Conservation (phyloP, 2,113 vertebrate species). For the Pandion haliaetus region DNA sequence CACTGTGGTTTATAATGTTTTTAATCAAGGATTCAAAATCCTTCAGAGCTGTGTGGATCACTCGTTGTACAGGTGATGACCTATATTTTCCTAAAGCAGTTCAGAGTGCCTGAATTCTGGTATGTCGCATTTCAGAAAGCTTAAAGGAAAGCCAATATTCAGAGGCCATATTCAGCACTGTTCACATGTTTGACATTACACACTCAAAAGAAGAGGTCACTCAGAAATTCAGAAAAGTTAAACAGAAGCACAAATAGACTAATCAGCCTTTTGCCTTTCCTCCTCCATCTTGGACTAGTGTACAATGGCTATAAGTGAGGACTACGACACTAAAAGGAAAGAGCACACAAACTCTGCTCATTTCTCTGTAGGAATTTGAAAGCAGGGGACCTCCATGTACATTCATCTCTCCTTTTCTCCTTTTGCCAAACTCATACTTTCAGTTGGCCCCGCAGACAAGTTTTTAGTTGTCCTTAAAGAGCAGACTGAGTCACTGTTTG, state of each 20-base stretch:
- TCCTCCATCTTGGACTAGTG: background rate
- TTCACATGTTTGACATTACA: background rate
- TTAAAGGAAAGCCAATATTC: background rate
- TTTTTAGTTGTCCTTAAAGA: background rate
- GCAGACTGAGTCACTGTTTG: background rate
- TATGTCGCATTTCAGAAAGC: background rate
- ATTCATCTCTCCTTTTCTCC: background rate
- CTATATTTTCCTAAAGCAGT: background rate
- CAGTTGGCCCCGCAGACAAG: background rate
- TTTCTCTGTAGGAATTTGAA: background rate
- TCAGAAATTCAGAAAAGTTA: background rate
- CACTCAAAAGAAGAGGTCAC: background rate
- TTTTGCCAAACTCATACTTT: background rate
- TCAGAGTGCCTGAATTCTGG: background rate
- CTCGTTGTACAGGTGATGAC: background rate
- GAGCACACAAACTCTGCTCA: background rate
- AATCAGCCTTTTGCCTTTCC: background rate
- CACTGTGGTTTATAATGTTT: background rate
- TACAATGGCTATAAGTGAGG: background rate
- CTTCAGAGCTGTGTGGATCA: background rate
- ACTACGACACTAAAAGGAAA: background rate
- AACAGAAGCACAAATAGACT: background rate
- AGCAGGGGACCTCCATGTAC: rapidly evolving
- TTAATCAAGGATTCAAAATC: background rate
- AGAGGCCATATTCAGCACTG: background rate